Evolutionary conservation across 2,797 vertebrate genomes (phyloP), one percentile per base, ranked within the genome.

Genomic region (Chelmon rostratus): DNA sequence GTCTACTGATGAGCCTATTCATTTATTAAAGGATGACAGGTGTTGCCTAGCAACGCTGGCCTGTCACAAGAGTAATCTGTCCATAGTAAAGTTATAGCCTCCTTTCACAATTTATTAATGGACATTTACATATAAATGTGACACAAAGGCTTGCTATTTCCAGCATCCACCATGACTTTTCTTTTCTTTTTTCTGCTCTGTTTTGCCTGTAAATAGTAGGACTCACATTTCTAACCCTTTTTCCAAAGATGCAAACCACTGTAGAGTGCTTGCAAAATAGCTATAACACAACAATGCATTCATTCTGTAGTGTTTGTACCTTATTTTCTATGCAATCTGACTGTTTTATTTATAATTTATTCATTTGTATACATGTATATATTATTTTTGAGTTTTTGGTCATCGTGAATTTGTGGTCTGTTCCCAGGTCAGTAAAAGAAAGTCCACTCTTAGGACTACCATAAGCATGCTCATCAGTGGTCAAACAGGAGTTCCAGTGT

Each of bases 221-320:
- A 80, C 63, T 89, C 78, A 83, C 64, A 67, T 72, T 78, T 84
- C 81, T 91, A 87, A 93, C 81, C 38, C 68, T 83, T 69, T 85
- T 74, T 65, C 44, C 12, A 82, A 87, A 89, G n/a, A 81, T 63
- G 58, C 73, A 84, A 59, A 74, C 44, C 18, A 25, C 69, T 72
- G 58, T 91, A 90, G 87, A 82, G 10, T 35, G 88, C 90, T 90
- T 90, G 88, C 86, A 87, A 68, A 87, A 19, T 93, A 86, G 73
- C 71, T 76, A 33, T 92, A 91, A 88, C 87, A 68, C 94, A 95
- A 95, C 72, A 74, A 86, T 78, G 92, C 89, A 89, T 93, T 92
- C 78, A 80, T 76, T 80, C 7, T 86, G 53, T 78, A 82, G 73
- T 87, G 46, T 81, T 64, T 81, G 52, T 90, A 44, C 47, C 9